Evolutionary conservation across 30 jellyfish, hydroid and myxozoan genomes (phyloP).

Genomic region (Haliclystus octoradiatus): DNA sequence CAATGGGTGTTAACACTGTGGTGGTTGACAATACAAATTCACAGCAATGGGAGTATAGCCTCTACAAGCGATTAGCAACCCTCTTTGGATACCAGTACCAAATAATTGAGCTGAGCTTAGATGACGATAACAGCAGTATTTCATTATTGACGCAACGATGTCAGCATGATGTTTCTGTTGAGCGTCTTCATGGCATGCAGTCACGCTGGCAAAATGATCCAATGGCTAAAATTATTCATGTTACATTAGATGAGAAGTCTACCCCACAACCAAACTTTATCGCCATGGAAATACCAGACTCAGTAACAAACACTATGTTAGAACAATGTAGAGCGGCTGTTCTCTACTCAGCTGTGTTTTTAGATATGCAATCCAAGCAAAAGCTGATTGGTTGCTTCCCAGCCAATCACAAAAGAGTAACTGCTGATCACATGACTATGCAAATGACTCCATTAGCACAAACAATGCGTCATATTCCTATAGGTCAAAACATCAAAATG

Average conservation of each 20-base stretch:
- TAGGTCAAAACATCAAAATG: constrained; percentile 47
- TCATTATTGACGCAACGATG: constrained; percentile 29
- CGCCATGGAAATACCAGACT: neutral
- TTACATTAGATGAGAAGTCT: no score
- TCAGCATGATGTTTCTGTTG: constrained; percentile 47
- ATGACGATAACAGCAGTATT: constrained; percentile 27
- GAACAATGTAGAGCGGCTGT: neutral
- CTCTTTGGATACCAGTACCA: constrained; percentile 47
- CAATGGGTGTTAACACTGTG: constrained; percentile 2
- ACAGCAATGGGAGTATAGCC: constrained; percentile 76
- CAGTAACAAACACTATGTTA: neutral
- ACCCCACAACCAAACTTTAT: neutral
- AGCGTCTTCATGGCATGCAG: constrained; percentile 38
- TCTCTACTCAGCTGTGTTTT: constrained; percentile 66
- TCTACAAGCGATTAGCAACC: constrained; percentile 58
- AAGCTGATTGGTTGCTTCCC: constrained; percentile 34
- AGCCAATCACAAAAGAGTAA: constrained; percentile 30
- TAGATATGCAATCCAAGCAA: constrained; percentile 55
- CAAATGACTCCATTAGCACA: constrained; percentile 49
- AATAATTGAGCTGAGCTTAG: constrained; percentile 51
- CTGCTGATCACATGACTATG: constrained; percentile 85
- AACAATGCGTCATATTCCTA: constrained; percentile 33
- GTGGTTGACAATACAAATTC: constrained; percentile 82
- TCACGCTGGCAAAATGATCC: constrained; percentile 79
- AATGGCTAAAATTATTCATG: constrained; percentile 23